Percentiles rank a stretch among this genome's conserved stretches.
Conservation (phyloP, 1,140 invertebrate species). For the Eurosta solidaginis region DNA sequence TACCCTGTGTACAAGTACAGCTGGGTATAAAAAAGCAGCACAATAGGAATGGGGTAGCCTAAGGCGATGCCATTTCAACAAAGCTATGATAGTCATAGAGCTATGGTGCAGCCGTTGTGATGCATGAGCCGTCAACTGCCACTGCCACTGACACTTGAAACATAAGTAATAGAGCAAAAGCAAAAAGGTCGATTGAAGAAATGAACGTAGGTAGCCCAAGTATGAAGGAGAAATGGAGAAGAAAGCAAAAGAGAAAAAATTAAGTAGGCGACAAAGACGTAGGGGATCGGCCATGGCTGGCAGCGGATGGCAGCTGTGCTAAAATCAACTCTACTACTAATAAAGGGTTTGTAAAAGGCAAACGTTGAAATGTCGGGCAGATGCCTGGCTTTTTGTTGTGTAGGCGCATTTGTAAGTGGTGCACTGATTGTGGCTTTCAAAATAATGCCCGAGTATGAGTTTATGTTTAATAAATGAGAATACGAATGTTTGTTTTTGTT, state of each 20-base stretch:
- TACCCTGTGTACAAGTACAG: no score
- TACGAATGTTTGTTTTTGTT: not conserved
- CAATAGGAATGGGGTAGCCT: not conserved
- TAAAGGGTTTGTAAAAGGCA: not conserved
- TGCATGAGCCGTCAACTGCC: not conserved
- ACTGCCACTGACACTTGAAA: not conserved
- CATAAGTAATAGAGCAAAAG: not conserved
- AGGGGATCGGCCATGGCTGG: not conserved
- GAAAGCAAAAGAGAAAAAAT: not conserved
- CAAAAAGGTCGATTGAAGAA: conserved; percentile 5
- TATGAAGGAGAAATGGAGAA: not conserved
- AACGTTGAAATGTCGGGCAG: not conserved
- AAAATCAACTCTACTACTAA: not conserved
- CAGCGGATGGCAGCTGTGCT: not conserved
- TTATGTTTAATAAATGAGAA: conserved; percentile 22
- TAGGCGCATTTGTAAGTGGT: not conserved
- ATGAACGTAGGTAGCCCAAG: not conserved
- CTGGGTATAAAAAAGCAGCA: not conserved
- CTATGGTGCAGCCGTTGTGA: not conserved
- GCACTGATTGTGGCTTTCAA: not conserved
- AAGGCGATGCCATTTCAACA: conserved; percentile 20
- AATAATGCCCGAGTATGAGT: not conserved
- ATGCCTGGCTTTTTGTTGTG: not conserved
- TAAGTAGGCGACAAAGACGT: not conserved
- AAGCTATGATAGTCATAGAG: not conserved